Evolutionary conservation across 2,888 invertebrate genomes (phyloP), one percentile per base, ranked within the genome.

Genomic region (Tupiocoris notatus): DNA sequence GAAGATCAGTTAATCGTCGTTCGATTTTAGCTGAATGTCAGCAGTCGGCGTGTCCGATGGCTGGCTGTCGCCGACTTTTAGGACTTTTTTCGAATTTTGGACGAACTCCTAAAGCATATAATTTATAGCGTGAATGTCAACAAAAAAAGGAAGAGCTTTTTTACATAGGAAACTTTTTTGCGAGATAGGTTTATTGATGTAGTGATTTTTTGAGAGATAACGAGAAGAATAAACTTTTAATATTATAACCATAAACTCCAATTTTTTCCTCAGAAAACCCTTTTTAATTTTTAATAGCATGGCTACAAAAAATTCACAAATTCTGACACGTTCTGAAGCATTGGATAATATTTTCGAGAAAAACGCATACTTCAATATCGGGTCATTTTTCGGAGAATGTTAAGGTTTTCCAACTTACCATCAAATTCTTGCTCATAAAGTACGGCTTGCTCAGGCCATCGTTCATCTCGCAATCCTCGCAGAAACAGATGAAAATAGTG

Each of bases 401-500:
- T 17, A 12, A 24, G 12, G n/a, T 1, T 21, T 21, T 9, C 0
- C 17, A 65, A 75, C 80, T 81, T 81, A 85, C 85, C 89, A 90
- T 90, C 7, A 90, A 83, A 67, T 88, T 88, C 78, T 86, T 85
- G 78, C 89, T 89, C 89, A 90, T 90, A 82, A 84, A 90, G 81
- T 90, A 90, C 0, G 89, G 89, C 76, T 84, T 86, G 17, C 83
- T 84, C 17, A 88, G 84, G 1, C 90, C 90, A 82, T 91, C 90
- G 81, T 90, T 90, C 77, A 85, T 83, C 77, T 88, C 87, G 80
- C 88, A 89, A 81, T 91, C 90, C 83, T 90, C 90, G 80, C 90
- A 90, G 83, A 90, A 90, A 81, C 90, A 90, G 64, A 90, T 82
- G 81, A 90, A 90, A 79, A 90, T 88, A 20, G 89, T 89, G 81